phyloP scores from a whole-genome alignment of 2,888 invertebrate species.

The Cerastoderma edule region DNA sequence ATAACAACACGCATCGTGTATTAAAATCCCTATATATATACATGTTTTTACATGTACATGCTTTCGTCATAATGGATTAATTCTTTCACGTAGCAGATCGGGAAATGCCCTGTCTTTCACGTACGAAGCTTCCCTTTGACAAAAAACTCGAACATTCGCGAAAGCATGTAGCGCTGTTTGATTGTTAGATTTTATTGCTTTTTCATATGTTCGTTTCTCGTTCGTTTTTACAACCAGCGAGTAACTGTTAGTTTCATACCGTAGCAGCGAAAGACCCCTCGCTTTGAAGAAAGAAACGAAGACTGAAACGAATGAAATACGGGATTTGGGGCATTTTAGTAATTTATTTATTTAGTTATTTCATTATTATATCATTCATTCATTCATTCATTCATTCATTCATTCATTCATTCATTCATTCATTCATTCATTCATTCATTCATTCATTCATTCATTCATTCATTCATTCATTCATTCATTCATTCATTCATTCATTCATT shows the following conservation, averaged over 20 bases:
- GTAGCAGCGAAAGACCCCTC: neutral
- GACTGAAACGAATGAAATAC: no score
- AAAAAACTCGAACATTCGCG: slow-evolving; percentile 44
- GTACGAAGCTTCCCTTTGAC: slow-evolving; percentile 27
- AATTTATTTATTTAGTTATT: no score
- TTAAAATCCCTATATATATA: no score
- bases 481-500: neutral
- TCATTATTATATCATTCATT: no score
- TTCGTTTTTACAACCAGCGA: neutral
- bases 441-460: neutral
- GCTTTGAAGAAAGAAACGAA: neutral
- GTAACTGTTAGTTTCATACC: neutral
- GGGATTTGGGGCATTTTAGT: no score
- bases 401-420: no score
- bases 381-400: no score
- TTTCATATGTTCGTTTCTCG: slow-evolving; percentile 40
- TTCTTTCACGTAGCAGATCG: no score
- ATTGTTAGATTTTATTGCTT: slow-evolving; percentile 37
- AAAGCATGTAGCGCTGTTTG: slow-evolving; percentile 33
- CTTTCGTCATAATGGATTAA: no score
- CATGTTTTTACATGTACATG: no score
- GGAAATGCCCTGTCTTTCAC: slow-evolving; percentile 27
- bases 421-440: neutral
- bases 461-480: neutral
- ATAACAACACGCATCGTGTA: no score